phyloP scores from a whole-genome alignment of 2,797 vertebrate species.

The Adelosebastes latens region DNA sequence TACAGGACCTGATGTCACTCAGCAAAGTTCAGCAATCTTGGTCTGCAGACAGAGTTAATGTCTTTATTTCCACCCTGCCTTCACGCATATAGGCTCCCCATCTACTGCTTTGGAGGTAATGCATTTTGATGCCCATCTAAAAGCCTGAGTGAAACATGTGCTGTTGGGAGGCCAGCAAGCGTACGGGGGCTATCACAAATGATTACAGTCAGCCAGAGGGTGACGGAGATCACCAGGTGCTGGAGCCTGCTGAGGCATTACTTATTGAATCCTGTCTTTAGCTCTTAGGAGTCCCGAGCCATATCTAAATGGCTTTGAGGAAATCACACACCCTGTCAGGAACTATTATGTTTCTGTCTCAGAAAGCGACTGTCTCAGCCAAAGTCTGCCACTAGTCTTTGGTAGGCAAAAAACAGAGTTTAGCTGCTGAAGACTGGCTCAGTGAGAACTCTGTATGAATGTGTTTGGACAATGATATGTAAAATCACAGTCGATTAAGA shows the following conservation, averaged over 20 bases:
- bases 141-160: slow-evolving; percentile 72
- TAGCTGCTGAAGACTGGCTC: neutral
- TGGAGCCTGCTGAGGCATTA: slow-evolving; percentile 65
- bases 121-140: slow-evolving; percentile 77
- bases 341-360: slow-evolving; percentile 54
- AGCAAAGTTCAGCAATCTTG: slow-evolving; percentile 31
- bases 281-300: slow-evolving; percentile 53
- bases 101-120: slow-evolving; percentile 68
- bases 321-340: slow-evolving; percentile 75
- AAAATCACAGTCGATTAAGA: neutral
- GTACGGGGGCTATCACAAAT: slow-evolving; percentile 75
- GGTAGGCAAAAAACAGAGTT: slow-evolving; percentile 9
- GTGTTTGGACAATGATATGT: neutral
- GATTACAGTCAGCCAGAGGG: slow-evolving; percentile 77
- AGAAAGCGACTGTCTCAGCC: slow-evolving; percentile 36
- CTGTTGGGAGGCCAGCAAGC: slow-evolving; percentile 61
- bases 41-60: slow-evolving; percentile 56
- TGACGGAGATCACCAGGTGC: slow-evolving; percentile 72
- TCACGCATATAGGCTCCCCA: slow-evolving; percentile 38
- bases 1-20: slow-evolving; percentile 13
- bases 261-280: slow-evolving; percentile 78
- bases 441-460: neutral
- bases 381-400: slow-evolving; percentile 38
- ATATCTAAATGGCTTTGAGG: slow-evolving; percentile 72
- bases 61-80: slow-evolving; percentile 64